Evolutionary conservation across 1,140 invertebrate genomes (phyloP), one percentile per base, ranked within the genome.

Genomic region (Berghia stephanieae): DNA sequence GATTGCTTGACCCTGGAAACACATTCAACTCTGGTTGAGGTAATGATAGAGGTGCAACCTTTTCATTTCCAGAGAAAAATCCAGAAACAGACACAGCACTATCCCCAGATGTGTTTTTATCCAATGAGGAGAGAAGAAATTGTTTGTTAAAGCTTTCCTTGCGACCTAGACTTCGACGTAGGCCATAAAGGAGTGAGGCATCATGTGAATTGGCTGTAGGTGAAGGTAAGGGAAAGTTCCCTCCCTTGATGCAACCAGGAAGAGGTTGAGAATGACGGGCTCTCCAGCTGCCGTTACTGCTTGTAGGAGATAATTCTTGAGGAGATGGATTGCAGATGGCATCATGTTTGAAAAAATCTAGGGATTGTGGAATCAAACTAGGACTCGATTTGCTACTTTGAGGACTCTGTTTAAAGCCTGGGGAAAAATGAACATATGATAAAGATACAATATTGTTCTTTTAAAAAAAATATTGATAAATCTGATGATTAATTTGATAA

Each of bases 121-220:
- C 78, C 34, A 21, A 42, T 3, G 46, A 67, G 2, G 42, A 31
- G 42, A 79, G 63, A 44, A 76, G 24, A 27, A 42, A 38, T 44
- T 73, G 72, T 40, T 80, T 67, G 46, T 83, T 86, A 78, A 85
- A 86, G 74, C 84, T 87, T 40, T 86, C 86, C 40, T 82, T 83
- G 52, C 81, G 68, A 75, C 83, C 84, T n/a, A 77, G 81, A 79
- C 80, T 83, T 31, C 82, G 78, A 72, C 82, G 82, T 5, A 83
- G 75, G 43, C 80, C 81, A 18, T 78, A 74, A 16, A 78, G 81
- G 10, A 80, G 68, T 31, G 80, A 80, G 52, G 81, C 79, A 21
- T 82, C 78, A 21, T 68, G 78, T 24, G 70, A 63, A 21, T 73
- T 63, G 24, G 80, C 77, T 34, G 78, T 78, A 43, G 80, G 78